These are phyloP conservation scores for Thunnus thynnus DNA, from an alignment of 2,113 vertebrate genomes.

Conservation along the genomic window DNA sequence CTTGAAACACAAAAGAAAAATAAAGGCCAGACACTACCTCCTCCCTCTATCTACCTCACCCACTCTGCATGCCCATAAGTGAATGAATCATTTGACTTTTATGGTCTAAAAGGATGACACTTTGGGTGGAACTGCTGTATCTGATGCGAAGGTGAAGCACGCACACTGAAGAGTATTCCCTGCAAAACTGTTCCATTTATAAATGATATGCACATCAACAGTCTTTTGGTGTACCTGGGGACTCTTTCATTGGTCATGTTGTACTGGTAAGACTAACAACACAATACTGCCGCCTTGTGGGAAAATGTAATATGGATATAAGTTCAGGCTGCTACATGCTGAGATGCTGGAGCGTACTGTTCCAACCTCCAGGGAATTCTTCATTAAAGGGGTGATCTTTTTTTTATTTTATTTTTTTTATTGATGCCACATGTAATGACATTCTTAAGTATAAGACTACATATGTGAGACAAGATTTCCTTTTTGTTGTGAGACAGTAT, in stretches of 20 bases:
- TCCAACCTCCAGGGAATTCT: slow-evolving; percentile 12
- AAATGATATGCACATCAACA: neutral
- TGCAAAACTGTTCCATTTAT: neutral
- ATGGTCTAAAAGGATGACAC: neutral
- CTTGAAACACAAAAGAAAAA: neutral
- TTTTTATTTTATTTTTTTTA: too few species aligned
- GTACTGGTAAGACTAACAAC: neutral
- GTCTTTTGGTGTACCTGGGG: too few species aligned
- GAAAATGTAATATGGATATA: neutral
- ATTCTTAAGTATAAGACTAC: neutral
- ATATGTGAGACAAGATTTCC: neutral
- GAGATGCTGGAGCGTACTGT: neutral
- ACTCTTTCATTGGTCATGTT: neutral
- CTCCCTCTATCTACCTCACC: slow-evolving; percentile 4
- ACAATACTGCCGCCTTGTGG: neutral
- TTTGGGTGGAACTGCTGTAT: neutral
- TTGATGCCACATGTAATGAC: neutral
- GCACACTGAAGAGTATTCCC: neutral
- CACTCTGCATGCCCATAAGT: slow-evolving; percentile 1
- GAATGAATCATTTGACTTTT: slow-evolving; percentile 14
- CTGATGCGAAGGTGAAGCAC: neutral
- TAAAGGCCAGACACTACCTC: neutral
- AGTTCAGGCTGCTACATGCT: slow-evolving; percentile 27
- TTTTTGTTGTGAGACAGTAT: neutral
- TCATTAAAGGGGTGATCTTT: neutral